These are phyloP conservation scores for Chondrilla cf. caribensis DNA, from an alignment of 37 sponge, comb jelly and placozoan species.

Conservation along the genomic window DNA sequence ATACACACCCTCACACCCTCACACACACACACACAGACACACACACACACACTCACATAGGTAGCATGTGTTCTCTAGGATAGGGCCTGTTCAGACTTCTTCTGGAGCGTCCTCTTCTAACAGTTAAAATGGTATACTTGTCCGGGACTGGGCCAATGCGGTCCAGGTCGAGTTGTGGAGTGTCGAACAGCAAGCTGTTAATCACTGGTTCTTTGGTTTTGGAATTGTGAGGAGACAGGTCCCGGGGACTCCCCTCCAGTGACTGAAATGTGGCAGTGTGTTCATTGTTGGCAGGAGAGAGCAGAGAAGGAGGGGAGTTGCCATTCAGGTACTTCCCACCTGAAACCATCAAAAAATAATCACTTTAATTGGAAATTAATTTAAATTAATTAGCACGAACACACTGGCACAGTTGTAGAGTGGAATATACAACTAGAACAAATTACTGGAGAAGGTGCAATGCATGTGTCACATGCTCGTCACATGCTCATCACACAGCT, in stretches of 20 bases:
- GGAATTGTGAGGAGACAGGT: background rate
- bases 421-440: too few relatives aligned
- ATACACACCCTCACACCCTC: background rate
- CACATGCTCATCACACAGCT: too few relatives aligned
- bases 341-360: too few relatives aligned
- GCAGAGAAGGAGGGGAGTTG: background rate
- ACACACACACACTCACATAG: background rate
- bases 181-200: conserved; percentile 19
- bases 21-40: too few relatives aligned
- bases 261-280: background rate
- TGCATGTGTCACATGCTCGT: too few relatives aligned
- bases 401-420: too few relatives aligned
- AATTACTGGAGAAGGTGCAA: too few relatives aligned
- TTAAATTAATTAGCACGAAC: too few relatives aligned
- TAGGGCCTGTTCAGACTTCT: conserved; percentile 13
- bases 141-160: conserved; percentile 6
- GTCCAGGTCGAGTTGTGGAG: background rate
- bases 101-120: background rate
- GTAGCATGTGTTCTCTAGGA: conserved; percentile 16
- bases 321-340: background rate
- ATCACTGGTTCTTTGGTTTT: background rate
- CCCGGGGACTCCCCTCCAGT: too few relatives aligned
- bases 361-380: too few relatives aligned
- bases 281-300: background rate
- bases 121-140: background rate